Conservation (phyloP, 2,797 vertebrate genomes). For the Geotrypetes seraphini region DNA sequence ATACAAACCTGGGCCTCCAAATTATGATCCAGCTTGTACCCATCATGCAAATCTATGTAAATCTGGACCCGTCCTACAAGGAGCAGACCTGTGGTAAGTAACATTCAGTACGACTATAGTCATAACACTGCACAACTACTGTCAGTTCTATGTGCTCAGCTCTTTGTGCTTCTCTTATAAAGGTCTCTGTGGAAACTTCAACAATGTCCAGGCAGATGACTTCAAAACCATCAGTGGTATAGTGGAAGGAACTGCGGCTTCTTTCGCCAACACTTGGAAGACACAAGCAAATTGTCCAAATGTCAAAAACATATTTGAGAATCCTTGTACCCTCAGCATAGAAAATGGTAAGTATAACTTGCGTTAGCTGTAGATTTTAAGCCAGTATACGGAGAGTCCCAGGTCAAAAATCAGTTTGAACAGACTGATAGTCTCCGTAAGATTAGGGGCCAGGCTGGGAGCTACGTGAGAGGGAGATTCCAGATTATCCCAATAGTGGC, state of each 20-base stretch:
- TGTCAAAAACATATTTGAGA: constrained; percentile 42
- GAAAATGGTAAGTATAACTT: constrained; percentile 44
- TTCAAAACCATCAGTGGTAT: constrained; percentile 44
- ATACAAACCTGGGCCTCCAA: constrained; percentile 48
- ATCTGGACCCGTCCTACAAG: constrained; percentile 34
- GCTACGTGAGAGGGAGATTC: too few species aligned
- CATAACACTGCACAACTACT: neutral
- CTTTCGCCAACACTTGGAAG: constrained; percentile 56
- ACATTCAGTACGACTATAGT: neutral
- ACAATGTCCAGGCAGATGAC: constrained; percentile 51
- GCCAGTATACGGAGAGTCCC: too few species aligned
- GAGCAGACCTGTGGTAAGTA: constrained; percentile 54
- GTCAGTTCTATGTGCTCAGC: neutral
- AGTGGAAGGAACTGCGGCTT: constrained; percentile 32
- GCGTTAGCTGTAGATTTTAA: too few species aligned
- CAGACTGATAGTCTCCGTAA: too few species aligned
- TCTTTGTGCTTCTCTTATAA: neutral
- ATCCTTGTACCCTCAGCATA: constrained; percentile 44
- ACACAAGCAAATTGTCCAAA: constrained; percentile 35
- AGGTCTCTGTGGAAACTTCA: constrained; percentile 64
- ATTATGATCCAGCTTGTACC: constrained; percentile 48
- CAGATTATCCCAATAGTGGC: too few species aligned
- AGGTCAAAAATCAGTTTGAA: too few species aligned
- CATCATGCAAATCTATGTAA: constrained; percentile 51
- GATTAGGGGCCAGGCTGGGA: too few species aligned